Percentiles rank a stretch among this genome's conserved stretches.
Evolutionary conservation across 2,888 invertebrate species (phyloP).

Genomic region (Rhingia rostrata): DNA sequence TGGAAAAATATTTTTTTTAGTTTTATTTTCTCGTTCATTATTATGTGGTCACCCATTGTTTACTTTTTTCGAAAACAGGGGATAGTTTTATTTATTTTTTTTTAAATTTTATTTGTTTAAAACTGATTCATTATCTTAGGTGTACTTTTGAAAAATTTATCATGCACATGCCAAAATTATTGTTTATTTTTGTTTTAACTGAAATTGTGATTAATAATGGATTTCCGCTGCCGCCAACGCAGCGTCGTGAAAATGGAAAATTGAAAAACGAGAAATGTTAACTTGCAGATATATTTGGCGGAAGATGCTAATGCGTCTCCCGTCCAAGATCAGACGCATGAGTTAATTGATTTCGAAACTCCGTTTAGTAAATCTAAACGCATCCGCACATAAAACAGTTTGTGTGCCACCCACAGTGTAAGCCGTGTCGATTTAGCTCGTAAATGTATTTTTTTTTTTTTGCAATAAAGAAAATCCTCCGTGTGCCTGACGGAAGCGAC

Average conservation of each 20-base stretch:
- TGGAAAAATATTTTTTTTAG: background rate
- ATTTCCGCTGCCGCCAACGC: background rate
- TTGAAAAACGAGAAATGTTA: background rate
- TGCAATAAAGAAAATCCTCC: no score
- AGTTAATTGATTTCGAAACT: background rate
- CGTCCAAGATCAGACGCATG: background rate
- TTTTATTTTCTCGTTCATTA: background rate
- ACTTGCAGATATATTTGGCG: background rate
- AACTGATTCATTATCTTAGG: background rate
- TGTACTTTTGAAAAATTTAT: background rate
- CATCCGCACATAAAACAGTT: background rate
- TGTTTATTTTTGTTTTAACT: background rate
- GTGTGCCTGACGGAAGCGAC: background rate
- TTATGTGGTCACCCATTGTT: background rate
- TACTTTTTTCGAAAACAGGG: background rate
- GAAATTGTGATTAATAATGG: conserved; percentile 7
- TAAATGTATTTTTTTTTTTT: no score
- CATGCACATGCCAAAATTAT: background rate
- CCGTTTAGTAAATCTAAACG: background rate
- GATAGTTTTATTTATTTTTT: background rate
- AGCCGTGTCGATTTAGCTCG: background rate
- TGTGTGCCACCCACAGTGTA: background rate
- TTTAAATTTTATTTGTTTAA: background rate
- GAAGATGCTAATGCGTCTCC: background rate
- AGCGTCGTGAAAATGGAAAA: background rate